These are phyloP conservation scores for Polymixis lichenea DNA, from an alignment of 2,888 invertebrate species.

Conservation along the genomic window DNA sequence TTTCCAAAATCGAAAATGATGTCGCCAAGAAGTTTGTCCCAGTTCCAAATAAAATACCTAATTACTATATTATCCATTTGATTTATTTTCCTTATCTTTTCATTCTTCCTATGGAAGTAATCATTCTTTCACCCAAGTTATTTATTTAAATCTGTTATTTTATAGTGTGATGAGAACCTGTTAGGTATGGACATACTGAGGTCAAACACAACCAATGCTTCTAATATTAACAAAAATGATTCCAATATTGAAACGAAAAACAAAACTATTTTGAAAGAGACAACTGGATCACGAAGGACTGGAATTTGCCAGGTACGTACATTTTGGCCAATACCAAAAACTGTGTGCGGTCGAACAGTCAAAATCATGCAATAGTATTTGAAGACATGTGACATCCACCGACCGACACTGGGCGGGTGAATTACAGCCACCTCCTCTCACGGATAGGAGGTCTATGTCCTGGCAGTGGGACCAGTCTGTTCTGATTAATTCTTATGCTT, in stretches of 20 bases:
- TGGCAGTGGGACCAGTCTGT: not conserved
- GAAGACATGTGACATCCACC: no score
- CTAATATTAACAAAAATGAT: not conserved
- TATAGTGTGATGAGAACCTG: not conserved
- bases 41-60: no score
- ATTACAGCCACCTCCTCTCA: not conserved
- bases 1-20: no score
- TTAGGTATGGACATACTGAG: conserved; percentile 2
- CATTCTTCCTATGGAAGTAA: not conserved
- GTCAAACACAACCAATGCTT: not conserved
- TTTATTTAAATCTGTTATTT: not conserved
- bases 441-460: not conserved
- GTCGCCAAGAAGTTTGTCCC: no score
- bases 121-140: not conserved
- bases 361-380: not conserved
- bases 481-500: not conserved
- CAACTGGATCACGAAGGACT: conserved; percentile 9
- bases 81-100: not conserved
- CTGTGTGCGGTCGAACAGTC: not conserved
- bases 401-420: not conserved
- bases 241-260: not conserved
- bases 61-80: no score
- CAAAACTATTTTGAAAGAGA: not conserved
- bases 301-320: conserved; percentile 42
- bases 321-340: not conserved